Percentiles rank a stretch among this genome's conserved stretches.
phyloP scores from a whole-genome alignment of 2,888 invertebrate species.

The Monochamus alternatus region DNA sequence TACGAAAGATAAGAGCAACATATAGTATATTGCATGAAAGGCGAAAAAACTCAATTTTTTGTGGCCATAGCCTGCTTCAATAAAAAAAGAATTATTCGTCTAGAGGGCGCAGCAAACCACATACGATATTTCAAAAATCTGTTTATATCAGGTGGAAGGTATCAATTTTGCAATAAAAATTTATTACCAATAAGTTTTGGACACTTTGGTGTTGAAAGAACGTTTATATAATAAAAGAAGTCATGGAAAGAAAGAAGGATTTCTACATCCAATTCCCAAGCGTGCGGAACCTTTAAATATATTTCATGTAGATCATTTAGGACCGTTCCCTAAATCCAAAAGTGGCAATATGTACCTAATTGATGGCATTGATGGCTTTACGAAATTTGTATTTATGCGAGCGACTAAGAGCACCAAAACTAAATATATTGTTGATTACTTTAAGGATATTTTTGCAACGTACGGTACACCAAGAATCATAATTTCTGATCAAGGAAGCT shows the following conservation, averaged over 20 bases:
- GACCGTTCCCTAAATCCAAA: constrained; percentile 65
- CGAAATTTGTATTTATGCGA: constrained; percentile 42
- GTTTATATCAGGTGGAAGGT: too few relatives aligned
- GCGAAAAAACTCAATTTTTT: too few relatives aligned
- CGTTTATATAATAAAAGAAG: constrained; percentile 50
- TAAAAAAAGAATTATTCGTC: too few relatives aligned
- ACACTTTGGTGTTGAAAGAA: constrained; percentile 65
- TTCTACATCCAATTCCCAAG: constrained; percentile 43
- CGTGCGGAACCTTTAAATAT: constrained; percentile 29
- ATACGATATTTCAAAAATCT: too few relatives aligned
- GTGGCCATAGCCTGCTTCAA: too few relatives aligned
- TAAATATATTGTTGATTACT: constrained; percentile 47
- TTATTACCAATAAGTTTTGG: constrained; percentile 67
- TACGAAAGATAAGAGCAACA: too few relatives aligned
- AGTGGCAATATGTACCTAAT: constrained; percentile 55
- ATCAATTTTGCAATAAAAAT: constrained; percentile 55
- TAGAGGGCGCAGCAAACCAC: too few relatives aligned
- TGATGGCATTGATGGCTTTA: constrained; percentile 36
- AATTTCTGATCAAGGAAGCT: constrained; percentile 66
- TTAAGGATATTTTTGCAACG: constrained; percentile 42
- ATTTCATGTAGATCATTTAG: constrained; percentile 65
- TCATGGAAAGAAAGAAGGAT: constrained; percentile 40
- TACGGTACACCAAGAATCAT: constrained; percentile 59
- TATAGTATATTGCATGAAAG: too few relatives aligned
- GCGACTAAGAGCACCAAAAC: constrained; percentile 48